These are phyloP conservation scores for Philantomba maxwellii DNA, from an alignment of 2,113 vertebrate species.

Conservation along the genomic window DNA sequence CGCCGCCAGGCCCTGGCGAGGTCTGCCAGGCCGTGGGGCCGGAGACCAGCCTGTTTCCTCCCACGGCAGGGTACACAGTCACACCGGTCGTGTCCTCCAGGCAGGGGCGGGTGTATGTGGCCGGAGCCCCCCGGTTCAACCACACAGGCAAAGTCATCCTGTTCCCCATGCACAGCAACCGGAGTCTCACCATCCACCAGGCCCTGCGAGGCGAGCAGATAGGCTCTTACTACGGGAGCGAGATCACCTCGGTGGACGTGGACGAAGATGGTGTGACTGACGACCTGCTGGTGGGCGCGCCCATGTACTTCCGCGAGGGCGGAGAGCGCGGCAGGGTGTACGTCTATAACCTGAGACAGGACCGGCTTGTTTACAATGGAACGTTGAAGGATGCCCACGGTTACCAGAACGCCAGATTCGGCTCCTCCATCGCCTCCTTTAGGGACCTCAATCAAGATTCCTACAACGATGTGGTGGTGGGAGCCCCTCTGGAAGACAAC, in stretches of 20 bases:
- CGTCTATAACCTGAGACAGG: conserved; percentile 87
- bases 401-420: conserved; percentile 94
- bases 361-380: conserved; percentile 84
- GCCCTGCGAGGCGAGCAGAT: conserved; percentile 80
- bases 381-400: conserved; percentile 83
- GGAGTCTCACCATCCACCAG: too few species aligned
- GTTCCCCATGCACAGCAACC: too few species aligned
- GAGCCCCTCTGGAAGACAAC: conserved; percentile 91
- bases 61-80: too few species aligned
- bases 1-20: too few species aligned
- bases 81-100: too few species aligned
- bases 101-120: too few species aligned
- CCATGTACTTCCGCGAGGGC: conserved; percentile 95
- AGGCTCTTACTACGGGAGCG: conserved; percentile 95
- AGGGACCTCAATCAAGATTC: conserved; percentile 93
- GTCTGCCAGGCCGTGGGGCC: too few species aligned
- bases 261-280: conserved; percentile 88
- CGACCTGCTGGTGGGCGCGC: conserved; percentile 91
- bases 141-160: too few species aligned
- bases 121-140: too few species aligned
- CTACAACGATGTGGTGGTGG: conserved; percentile 91
- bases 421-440: conserved; percentile 88
- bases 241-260: conserved; percentile 89
- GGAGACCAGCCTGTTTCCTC: too few species aligned
- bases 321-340: conserved; percentile 92